Evolutionary conservation across 2,113 vertebrate species (phyloP), one percentile per base, ranked within the genome.

Genomic region (Orycteropus afer): DNA sequence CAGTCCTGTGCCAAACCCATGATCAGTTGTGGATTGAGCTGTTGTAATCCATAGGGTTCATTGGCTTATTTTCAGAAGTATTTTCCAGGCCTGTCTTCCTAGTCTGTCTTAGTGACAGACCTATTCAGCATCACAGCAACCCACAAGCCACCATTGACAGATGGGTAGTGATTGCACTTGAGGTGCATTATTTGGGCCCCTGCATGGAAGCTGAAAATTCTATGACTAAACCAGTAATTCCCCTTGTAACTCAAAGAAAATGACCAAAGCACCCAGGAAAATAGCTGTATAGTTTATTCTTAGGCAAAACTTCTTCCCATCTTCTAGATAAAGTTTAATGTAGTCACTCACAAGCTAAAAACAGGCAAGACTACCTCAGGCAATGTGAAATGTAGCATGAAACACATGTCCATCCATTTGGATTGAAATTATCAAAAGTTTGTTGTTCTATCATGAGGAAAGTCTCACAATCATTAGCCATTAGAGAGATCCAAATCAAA

Each of bases 241-340:
- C 29, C 14, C 3, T 53, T n/a, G 14, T 59, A 23, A 22, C 42
- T 55, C 67, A 23, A 23, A 81, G n/a, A 4, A 34, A 32, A 27
- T 5, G 32, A 22, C 45, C 2, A 1, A 73, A 49, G 42, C 55
- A 3, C 37, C 17, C 40, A 49, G 25, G 29, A 32, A 11, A 1
- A 2, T 11, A 14, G 3, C 17, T 7, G 4, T 5, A 0, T 1
- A 25, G 29, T 13, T 79, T 40, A 4, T 20, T 76, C 42, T 40
- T 29, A 23, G 61, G 51, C 53, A 29, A 51, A 42, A 45, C 1
- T 29, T 59, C 55, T 65, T 77, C 13, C 27, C 47, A 51, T 37
- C 83, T 86, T 69, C 27, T 29, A 49, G 40, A 47, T 12, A 42
- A 85, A 77, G 11, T 23, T 47, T 32, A 1, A 23, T 40, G 20